Evolutionary conservation across 2,797 vertebrate species (phyloP).

Genomic region (Myotis pilosus): DNA sequence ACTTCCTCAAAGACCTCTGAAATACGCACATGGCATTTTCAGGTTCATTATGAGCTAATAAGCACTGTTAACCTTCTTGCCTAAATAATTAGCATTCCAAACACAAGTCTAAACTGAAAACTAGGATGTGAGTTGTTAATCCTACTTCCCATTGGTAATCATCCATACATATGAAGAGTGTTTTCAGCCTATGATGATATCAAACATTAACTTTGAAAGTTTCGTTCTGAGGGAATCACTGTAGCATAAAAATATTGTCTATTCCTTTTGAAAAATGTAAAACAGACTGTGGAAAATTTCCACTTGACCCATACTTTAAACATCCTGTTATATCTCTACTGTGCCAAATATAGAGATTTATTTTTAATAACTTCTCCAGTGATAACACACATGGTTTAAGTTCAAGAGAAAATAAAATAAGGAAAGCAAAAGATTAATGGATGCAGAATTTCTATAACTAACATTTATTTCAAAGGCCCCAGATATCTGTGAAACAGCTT

Average conservation of each 20-base stretch:
- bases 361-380: constrained; percentile 10
- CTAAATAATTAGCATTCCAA: constrained; percentile 38
- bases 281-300: constrained; percentile 39
- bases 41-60: background rate
- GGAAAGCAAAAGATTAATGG: background rate
- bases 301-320: constrained; percentile 2
- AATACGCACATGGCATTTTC: background rate
- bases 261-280: constrained; percentile 39
- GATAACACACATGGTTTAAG: background rate
- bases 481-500: background rate
- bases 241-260: constrained; percentile 21
- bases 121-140: background rate
- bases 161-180: background rate
- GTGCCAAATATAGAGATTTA: constrained; percentile 12
- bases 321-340: background rate
- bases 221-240: background rate
- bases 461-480: background rate
- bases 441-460: background rate
- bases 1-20: background rate
- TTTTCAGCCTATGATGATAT: constrained; percentile 24
- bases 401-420: constrained; percentile 45
- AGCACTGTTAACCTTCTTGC: background rate
- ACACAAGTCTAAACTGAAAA: constrained; percentile 37
- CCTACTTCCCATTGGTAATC: constrained; percentile 48
- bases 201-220: constrained; percentile 9